Evolutionary conservation across 2,888 invertebrate species (phyloP).

Genomic region (Mycogona germanica): DNA sequence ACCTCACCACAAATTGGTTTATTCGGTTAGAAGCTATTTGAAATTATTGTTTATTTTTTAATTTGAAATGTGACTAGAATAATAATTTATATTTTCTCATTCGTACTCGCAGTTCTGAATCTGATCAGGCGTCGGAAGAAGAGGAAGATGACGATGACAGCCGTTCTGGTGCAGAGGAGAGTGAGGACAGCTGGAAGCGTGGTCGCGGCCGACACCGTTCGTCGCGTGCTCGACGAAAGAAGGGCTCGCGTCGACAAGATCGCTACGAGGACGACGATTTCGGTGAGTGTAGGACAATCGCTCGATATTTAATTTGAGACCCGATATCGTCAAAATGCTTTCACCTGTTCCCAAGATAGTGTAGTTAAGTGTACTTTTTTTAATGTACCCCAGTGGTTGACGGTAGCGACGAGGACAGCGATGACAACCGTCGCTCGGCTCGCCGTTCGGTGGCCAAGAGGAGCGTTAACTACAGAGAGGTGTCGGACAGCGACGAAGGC

Average conservation of each 20-base stretch:
- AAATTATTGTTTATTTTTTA: too few species aligned
- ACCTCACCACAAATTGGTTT: too few species aligned
- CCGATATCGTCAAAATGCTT: too few species aligned
- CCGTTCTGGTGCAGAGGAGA: slow-evolving; percentile 37
- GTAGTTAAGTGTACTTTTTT: too few species aligned
- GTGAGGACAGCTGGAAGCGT: slow-evolving; percentile 37
- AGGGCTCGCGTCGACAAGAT: slow-evolving; percentile 20
- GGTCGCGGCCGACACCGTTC: slow-evolving; percentile 23
- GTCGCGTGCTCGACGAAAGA: slow-evolving; percentile 18
- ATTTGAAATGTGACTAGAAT: too few species aligned
- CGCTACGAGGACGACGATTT: slow-evolving; percentile 40
- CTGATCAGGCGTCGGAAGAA: slow-evolving; percentile 11
- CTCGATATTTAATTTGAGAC: too few species aligned
- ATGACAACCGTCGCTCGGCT: slow-evolving; percentile 30
- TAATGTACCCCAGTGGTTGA: slow-evolving; percentile 23
- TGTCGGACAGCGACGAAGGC: slow-evolving; percentile 47
- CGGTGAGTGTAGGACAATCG: slow-evolving; percentile 32
- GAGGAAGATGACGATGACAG: slow-evolving; percentile 11
- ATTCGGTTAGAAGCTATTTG: too few species aligned
- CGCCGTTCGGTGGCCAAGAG: slow-evolving; percentile 23
- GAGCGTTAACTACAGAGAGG: slow-evolving; percentile 34
- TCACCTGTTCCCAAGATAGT: too few species aligned
- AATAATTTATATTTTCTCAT: slow-evolving; percentile 13
- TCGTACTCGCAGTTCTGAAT: slow-evolving; percentile 9
- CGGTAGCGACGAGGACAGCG: slow-evolving; percentile 28